A percentile compares a stretch with the other conserved stretches of the same genome.
These are phyloP conservation scores for Melanotus villosus DNA, from an alignment of 2,888 invertebrate species.

Conservation along the genomic window DNA sequence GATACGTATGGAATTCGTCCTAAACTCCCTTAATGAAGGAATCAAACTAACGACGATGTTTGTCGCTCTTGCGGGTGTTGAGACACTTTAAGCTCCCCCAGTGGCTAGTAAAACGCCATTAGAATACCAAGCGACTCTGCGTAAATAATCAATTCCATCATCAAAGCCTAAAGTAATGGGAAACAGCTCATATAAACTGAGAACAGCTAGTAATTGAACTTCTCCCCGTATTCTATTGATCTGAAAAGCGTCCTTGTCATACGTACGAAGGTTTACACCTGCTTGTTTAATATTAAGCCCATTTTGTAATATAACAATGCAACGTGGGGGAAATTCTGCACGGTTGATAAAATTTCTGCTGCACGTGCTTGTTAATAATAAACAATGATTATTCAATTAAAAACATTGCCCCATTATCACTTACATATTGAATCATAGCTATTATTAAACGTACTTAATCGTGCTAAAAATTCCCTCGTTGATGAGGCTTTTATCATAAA, in stretches of 20 bases:
- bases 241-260: not conserved
- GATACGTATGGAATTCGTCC: too few relatives aligned
- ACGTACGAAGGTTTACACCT: not conserved
- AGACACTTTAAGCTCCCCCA: constrained; percentile 11
- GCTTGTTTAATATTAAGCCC: not conserved
- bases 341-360: too few relatives aligned
- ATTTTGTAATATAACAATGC: too few relatives aligned
- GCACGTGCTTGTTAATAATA: too few relatives aligned
- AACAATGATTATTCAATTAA: too few relatives aligned
- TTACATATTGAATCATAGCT: too few relatives aligned
- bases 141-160: constrained; percentile 21
- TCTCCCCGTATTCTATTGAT: not conserved
- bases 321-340: too few relatives aligned
- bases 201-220: not conserved
- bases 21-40: constrained; percentile 3
- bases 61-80: constrained; percentile 6
- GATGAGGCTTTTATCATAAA: too few relatives aligned
- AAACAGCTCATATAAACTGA: constrained; percentile 21
- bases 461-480: too few relatives aligned
- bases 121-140: constrained; percentile 3
- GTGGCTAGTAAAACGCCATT: constrained; percentile 7
- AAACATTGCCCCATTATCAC: too few relatives aligned
- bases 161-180: constrained; percentile 21
- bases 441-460: too few relatives aligned
- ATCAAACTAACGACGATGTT: constrained; percentile 3